These are phyloP conservation scores for Zaprionus africanus DNA, from an alignment of 1,140 invertebrate genomes.

Conservation along the genomic window DNA sequence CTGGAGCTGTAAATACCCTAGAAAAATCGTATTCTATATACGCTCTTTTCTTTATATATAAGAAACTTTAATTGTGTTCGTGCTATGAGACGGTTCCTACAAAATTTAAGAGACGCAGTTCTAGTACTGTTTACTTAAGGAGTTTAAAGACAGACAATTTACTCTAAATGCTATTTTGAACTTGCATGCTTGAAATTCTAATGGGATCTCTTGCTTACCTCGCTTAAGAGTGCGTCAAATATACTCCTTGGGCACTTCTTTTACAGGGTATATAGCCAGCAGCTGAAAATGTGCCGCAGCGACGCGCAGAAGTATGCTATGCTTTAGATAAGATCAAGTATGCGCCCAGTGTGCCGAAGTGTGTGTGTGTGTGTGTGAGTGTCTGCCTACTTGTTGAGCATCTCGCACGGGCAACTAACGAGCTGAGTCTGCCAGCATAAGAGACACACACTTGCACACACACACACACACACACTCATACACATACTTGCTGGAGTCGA, in stretches of 20 bases:
- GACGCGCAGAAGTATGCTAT: slow-evolving; percentile 34
- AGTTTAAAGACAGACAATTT: no score
- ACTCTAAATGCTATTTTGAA: no score
- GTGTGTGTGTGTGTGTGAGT: not conserved
- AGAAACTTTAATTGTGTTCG: no score
- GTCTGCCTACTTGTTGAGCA: slow-evolving; percentile 63
- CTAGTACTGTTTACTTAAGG: no score
- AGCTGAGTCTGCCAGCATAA: slow-evolving; percentile 24
- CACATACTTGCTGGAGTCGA: slow-evolving; percentile 16
- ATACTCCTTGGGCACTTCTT: not conserved
- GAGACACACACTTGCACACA: slow-evolving; percentile 19
- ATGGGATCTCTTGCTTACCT: no score
- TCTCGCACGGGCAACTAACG: slow-evolving; percentile 26
- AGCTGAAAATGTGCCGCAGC: slow-evolving; percentile 5
- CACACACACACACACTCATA: slow-evolving; percentile 30
- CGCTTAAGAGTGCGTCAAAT: not conserved
- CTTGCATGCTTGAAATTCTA: no score
- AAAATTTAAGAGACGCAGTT: no score
- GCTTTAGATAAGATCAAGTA: slow-evolving; percentile 59
- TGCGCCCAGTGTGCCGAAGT: slow-evolving; percentile 19
- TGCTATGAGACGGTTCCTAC: no score
- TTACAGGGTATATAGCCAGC: not conserved
- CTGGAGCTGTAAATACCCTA: not conserved
- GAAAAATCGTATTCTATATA: not conserved
- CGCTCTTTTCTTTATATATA: no score